A percentile compares a stretch with the other conserved stretches of the same genome.
Conservation (phyloP, 2,888 invertebrate genomes). For the Himalopsyche tibetana region DNA sequence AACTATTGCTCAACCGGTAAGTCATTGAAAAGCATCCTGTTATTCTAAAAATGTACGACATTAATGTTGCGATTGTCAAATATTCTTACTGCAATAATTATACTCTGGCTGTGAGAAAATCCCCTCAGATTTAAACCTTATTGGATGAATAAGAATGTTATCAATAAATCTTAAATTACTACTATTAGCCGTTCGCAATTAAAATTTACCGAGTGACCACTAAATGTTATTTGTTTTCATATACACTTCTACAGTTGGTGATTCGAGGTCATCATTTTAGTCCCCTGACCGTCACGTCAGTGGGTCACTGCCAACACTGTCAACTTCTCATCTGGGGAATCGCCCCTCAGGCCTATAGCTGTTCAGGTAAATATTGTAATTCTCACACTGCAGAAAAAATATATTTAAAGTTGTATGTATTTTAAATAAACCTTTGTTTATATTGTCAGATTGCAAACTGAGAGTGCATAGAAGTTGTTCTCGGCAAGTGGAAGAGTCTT, state of each 20-base stretch:
- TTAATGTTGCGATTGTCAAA: too few relatives aligned
- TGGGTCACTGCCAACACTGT: conserved; percentile 96
- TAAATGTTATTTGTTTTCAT: background rate
- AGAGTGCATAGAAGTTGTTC: conserved; percentile 92
- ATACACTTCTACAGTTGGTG: conserved; percentile 77
- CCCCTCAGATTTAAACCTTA: too few relatives aligned
- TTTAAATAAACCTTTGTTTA: conserved; percentile 53
- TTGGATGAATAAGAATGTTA: too few relatives aligned
- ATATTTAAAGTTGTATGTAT: background rate
- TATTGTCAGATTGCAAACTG: conserved; percentile 87
- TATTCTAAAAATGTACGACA: too few relatives aligned
- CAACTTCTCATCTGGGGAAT: conserved; percentile 95
- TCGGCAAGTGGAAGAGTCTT: conserved; percentile 86
- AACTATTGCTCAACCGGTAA: conserved; percentile 73
- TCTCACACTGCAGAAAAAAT: background rate
- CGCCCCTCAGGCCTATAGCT: conserved; percentile 97
- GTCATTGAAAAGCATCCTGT: conserved; percentile 57
- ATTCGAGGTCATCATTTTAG: conserved; percentile 94
- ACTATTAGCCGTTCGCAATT: too few relatives aligned
- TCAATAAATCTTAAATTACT: too few relatives aligned
- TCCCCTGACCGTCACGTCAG: conserved; percentile 91
- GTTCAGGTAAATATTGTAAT: conserved; percentile 82
- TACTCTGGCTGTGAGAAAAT: too few relatives aligned
- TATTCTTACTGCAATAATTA: too few relatives aligned
- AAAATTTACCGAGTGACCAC: too few relatives aligned